Evolutionary conservation across 1,140 invertebrate genomes (phyloP).

Genomic region (Nasonia giraulti): DNA sequence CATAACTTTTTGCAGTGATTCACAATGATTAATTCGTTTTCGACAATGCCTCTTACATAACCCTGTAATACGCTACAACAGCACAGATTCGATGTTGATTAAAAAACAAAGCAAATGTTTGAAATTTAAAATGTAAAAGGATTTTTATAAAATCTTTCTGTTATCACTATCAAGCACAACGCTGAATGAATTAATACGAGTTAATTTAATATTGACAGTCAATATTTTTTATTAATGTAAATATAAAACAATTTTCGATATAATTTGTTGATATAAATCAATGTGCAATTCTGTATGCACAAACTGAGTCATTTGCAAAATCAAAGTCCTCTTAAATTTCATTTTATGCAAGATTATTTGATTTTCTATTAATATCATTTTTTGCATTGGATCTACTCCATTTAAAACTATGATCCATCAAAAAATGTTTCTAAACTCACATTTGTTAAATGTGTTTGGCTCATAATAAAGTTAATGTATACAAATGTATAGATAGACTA

Average conservation of each 20-base stretch:
- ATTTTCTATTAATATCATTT: not conserved
- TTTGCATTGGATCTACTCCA: not conserved
- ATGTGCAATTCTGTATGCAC: not conserved
- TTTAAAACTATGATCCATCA: not conserved
- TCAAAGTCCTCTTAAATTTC: too few species aligned
- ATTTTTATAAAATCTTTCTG: too few species aligned
- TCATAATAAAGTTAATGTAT: not conserved
- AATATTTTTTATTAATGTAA: not conserved
- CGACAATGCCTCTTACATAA: not conserved
- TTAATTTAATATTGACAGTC: not conserved
- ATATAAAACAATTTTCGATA: not conserved
- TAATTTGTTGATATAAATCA: not conserved
- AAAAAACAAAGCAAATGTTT: too few species aligned
- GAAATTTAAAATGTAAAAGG: too few species aligned
- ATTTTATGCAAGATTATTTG: too few species aligned
- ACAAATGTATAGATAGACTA: not conserved
- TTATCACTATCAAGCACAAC: too few species aligned
- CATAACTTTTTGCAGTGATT: conserved; percentile 48
- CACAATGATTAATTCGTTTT: not conserved
- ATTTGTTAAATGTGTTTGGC: too few species aligned
- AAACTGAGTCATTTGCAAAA: too few species aligned
- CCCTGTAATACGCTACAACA: not conserved
- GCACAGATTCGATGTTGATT: too few species aligned
- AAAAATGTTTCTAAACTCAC: not conserved
- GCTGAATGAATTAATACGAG: not conserved